phyloP scores from a whole-genome alignment of 2,797 vertebrate species.

The Gambusia yucatana region DNA sequence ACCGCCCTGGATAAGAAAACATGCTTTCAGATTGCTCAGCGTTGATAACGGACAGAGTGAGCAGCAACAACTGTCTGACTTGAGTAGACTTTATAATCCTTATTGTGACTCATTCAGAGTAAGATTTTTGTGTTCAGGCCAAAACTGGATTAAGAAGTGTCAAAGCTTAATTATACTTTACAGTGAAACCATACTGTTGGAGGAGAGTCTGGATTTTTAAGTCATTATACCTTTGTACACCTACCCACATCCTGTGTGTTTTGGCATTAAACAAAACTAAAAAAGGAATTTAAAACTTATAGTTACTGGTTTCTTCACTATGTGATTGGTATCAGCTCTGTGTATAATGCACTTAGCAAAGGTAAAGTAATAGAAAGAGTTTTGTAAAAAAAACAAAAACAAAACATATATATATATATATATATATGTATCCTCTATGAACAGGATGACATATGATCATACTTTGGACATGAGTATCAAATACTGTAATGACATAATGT shows the following conservation, averaged over 20 bases:
- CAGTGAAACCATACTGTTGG: not conserved
- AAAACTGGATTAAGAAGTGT: slow-evolving; percentile 23
- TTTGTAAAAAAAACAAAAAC: too few relatives aligned
- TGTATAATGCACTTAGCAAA: not conserved
- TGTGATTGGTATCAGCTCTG: not conserved
- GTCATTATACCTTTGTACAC: slow-evolving; percentile 3
- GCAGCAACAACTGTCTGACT: slow-evolving; percentile 39
- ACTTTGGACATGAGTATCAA: slow-evolving; percentile 17
- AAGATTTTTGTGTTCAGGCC: slow-evolving; percentile 13
- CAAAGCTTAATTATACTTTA: not conserved
- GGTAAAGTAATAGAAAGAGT: not conserved
- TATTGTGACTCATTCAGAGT: slow-evolving; percentile 32
- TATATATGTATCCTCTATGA: not conserved
- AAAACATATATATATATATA: too few relatives aligned
- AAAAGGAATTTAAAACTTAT: slow-evolving; percentile 3
- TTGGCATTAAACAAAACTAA: slow-evolving; percentile 22
- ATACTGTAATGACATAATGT: slow-evolving; percentile 2
- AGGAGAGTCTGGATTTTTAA: not conserved
- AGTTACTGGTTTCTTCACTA: not conserved
- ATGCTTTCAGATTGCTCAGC: slow-evolving; percentile 46
- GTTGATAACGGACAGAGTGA: slow-evolving; percentile 13
- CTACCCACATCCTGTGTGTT: slow-evolving; percentile 12
- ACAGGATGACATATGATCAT: slow-evolving; percentile 11
- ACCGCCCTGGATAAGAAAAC: slow-evolving; percentile 37
- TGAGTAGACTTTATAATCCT: slow-evolving; percentile 21